Percentiles rank a stretch among this genome's conserved stretches.
These are phyloP conservation scores for Albula goreensis DNA, from an alignment of 2,113 vertebrate genomes.

Conservation along the genomic window DNA sequence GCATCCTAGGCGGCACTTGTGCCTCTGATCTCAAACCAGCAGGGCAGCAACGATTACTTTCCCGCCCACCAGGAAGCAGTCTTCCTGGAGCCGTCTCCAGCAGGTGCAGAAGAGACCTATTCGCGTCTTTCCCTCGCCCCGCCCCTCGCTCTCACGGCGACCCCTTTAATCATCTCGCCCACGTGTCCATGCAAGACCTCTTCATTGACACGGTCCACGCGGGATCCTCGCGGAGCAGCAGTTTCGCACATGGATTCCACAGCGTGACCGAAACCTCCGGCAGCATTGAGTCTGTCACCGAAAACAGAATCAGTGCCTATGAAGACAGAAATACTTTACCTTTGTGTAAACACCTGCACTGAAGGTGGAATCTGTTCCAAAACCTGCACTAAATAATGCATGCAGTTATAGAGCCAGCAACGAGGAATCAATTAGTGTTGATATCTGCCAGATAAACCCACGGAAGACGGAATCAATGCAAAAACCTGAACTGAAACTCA, in stretches of 20 bases:
- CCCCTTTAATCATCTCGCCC: not conserved
- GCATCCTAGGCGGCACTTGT: not conserved
- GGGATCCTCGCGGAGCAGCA: not conserved
- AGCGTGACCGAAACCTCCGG: not conserved
- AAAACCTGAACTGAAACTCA: not conserved
- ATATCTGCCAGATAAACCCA: no score
- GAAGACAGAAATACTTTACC: no score
- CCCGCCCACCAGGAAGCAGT: not conserved
- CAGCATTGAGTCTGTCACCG: not conserved
- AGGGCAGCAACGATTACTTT: not conserved
- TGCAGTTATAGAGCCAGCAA: no score
- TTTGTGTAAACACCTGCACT: not conserved
- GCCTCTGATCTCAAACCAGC: not conserved
- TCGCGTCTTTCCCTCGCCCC: not conserved
- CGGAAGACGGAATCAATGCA: no score
- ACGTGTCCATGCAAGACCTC: not conserved
- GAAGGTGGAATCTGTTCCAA: not conserved
- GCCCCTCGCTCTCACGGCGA: not conserved
- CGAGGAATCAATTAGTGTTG: no score
- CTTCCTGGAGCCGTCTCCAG: not conserved
- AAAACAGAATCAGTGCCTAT: not conserved
- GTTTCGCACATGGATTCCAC: not conserved
- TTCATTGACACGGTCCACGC: conserved; percentile 4
- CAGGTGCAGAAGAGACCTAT: not conserved
- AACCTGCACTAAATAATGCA: not conserved